Evolutionary conservation across 2,888 invertebrate genomes (phyloP).

Genomic region (Drosophila koepferae): DNA sequence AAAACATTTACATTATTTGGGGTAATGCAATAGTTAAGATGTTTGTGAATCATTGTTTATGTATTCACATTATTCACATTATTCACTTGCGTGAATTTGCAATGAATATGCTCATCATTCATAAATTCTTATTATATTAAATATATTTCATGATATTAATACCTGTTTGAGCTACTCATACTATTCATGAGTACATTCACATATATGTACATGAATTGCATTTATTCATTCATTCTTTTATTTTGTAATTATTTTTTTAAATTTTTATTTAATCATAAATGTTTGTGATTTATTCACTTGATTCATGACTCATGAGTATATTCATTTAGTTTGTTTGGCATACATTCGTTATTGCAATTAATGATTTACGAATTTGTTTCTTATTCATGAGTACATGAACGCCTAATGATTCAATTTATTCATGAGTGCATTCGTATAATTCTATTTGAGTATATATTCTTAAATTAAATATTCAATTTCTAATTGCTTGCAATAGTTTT

Average conservation of each 20-base stretch:
- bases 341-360: too few species aligned
- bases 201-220: neutral
- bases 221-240: neutral
- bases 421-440: neutral
- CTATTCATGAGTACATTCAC: neutral
- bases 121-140: too few species aligned
- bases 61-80: constrained; percentile 10
- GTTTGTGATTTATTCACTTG: neutral
- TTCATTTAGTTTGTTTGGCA: too few species aligned
- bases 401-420: neutral
- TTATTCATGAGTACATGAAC: too few species aligned
- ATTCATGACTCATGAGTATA: neutral
- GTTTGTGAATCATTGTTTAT: neutral
- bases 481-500: too few species aligned
- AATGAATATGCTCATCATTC: too few species aligned
- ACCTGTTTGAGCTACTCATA: neutral
- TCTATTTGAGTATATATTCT: neutral
- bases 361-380: too few species aligned
- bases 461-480: too few species aligned
- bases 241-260: neutral
- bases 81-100: neutral
- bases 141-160: neutral
- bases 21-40: neutral
- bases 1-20: constrained; percentile 3
- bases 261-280: neutral